Evolutionary conservation across 2,888 invertebrate species (phyloP).

Genomic region (Phragmatobia fuliginosa): DNA sequence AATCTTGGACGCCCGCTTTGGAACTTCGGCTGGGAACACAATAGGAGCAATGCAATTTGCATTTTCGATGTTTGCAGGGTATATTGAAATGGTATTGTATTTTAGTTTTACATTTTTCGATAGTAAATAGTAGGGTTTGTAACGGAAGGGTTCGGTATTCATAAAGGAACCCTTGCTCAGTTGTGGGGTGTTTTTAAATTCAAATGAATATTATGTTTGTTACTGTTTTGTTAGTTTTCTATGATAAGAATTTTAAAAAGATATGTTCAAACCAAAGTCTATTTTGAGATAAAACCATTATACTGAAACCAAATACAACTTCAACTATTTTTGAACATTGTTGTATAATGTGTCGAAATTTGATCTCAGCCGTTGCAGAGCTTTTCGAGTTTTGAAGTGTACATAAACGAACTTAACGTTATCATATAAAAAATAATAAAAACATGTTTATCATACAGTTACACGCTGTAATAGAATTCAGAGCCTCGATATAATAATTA

Average conservation of each 20-base stretch:
- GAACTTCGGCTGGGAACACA: slow-evolving; percentile 46
- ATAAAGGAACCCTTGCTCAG: neutral
- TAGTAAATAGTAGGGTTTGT: slow-evolving; percentile 5
- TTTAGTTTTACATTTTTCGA: slow-evolving; percentile 11
- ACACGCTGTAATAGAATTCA: no score
- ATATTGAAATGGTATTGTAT: slow-evolving; percentile 21
- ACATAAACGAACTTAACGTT: no score
- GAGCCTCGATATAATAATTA: neutral
- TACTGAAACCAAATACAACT: no score
- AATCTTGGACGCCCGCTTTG: slow-evolving; percentile 61
- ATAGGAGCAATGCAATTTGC: slow-evolving; percentile 39
- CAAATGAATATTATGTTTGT: neutral
- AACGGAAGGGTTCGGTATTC: slow-evolving; percentile 4
- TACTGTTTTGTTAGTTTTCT: neutral
- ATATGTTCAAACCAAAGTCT: neutral
- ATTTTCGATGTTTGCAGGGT: slow-evolving; percentile 27
- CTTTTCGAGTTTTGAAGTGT: no score
- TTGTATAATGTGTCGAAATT: no score
- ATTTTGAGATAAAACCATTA: neutral
- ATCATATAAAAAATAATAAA: no score
- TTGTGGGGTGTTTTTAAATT: neutral
- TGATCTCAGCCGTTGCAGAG: no score
- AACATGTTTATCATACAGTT: neutral
- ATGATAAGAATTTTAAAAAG: neutral
- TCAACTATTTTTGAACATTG: no score